Evolutionary conservation across 2,888 invertebrate species (phyloP), one percentile per base, ranked within the genome.

Genomic region (Chrysina gloriosa): DNA sequence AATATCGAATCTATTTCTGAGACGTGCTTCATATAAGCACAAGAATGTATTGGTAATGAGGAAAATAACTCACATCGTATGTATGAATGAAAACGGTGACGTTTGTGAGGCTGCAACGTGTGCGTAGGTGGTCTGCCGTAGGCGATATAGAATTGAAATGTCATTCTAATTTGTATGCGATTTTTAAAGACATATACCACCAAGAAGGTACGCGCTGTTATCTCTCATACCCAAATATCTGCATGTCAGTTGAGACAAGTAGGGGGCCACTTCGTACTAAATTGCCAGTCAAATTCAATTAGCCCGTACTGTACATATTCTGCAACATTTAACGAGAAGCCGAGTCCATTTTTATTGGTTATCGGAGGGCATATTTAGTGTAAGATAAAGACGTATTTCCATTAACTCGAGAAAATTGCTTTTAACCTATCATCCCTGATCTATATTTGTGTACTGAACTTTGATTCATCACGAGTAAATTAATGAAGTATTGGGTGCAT

Each of bases 111-210:
- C 56, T 34, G 64, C 47, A 25, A 54, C 47, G 48, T 52, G 56
- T 52, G 74, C 68, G 75, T 75, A 74, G 75, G 75, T 74, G 75
- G 75, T 72, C 74, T 48, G 36, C 70, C 64, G 73, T 72, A 71
- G 72, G 72, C 72, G 70, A 68, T 65, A 70, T 65, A 67, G 71
- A 71, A 74, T 73, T 73, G 73, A 73, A 74, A 74, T 74, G 73
- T 73, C 72, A 73, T 74, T 74, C 73, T 74, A 73, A 74, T 74
- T 74, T 73, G 72, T 73, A 70, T 69, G 68, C 68, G 68, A 73
- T 74, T 72, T 73, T 71, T 73, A 70, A 72, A 56, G 63, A 36
- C 65, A 66, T 65, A 69, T 69, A 71, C 72, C 72, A 72, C 70
- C 72, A 39, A 48, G 63, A 50, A 71, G 47, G 16, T 56, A 21